These are phyloP conservation scores for Papilio xuthus DNA, from an alignment of 1,140 invertebrate species.

Conservation along the genomic window DNA sequence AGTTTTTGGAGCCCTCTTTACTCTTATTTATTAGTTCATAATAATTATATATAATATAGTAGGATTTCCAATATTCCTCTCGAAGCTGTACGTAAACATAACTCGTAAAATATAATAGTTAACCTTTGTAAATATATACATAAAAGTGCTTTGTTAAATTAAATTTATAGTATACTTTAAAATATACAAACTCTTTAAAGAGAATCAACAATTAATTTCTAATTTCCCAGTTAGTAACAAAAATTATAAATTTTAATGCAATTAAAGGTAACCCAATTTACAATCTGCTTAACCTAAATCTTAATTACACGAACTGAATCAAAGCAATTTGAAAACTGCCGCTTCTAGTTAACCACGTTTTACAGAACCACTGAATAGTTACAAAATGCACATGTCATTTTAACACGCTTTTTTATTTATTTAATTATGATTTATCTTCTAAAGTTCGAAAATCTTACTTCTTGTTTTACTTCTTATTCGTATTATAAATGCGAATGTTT, in stretches of 20 bases:
- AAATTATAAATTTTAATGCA: not conserved
- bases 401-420: not conserved
- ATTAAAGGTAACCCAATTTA: constrained; percentile 20
- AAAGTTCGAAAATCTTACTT: too few species aligned
- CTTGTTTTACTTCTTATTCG: too few species aligned
- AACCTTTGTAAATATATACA: not conserved
- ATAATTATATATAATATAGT: too few species aligned
- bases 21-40: too few species aligned
- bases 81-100: not conserved
- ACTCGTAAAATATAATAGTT: not conserved
- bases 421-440: not conserved
- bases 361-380: not conserved
- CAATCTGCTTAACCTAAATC: constrained; percentile 19
- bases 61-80: too few species aligned
- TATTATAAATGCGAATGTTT: too few species aligned
- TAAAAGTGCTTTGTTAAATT: not conserved
- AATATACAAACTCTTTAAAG: not conserved
- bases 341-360: not conserved
- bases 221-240: constrained; percentile 4
- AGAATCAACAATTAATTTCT: not conserved
- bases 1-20: too few species aligned
- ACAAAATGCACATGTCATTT: not conserved
- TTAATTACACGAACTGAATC: constrained; percentile 12
- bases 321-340: not conserved
- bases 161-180: not conserved